A percentile compares a stretch with the other conserved stretches of the same genome.
Conservation (phyloP, 2,888 invertebrate genomes). For the Thera britannica region DNA sequence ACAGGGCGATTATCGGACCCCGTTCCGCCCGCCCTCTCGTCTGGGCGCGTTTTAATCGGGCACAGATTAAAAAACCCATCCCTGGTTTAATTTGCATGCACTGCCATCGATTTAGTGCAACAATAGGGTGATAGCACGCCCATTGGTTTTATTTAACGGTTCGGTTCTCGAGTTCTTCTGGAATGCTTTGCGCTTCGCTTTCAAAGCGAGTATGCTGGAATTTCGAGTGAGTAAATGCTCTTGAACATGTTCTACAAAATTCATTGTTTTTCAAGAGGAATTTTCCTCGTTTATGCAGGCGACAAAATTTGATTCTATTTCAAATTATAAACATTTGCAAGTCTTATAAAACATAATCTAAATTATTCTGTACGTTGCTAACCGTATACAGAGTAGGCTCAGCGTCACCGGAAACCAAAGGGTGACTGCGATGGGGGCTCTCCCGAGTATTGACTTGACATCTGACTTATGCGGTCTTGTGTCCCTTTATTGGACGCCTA, state of each 20-base stretch:
- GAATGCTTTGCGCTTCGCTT: conserved; percentile 43
- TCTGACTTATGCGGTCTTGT: conserved; percentile 44
- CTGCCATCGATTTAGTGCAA: conserved; percentile 57
- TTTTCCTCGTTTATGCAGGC: neutral
- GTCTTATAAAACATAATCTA: neutral
- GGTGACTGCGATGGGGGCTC: conserved; percentile 28
- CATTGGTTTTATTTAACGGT: conserved; percentile 32
- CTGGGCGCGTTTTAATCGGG: conserved; percentile 52
- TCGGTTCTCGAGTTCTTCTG: conserved; percentile 25
- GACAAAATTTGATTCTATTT: neutral
- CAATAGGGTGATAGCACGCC: conserved; percentile 48
- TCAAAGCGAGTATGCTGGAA: conserved; percentile 13
- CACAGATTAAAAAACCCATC: conserved; percentile 52
- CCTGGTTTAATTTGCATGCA: conserved; percentile 63
- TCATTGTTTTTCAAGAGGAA: conserved; percentile 2
- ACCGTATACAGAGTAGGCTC: conserved; percentile 10
- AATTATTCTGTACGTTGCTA: conserved; percentile 5
- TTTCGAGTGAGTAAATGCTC: conserved; percentile 14
- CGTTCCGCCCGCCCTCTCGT: conserved; percentile 46
- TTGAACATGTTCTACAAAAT: conserved; percentile 4
- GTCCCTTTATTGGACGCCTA: conserved; percentile 38
- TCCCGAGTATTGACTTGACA: conserved; percentile 42
- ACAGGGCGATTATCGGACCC: conserved; percentile 55
- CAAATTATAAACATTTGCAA: neutral
- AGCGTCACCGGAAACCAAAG: conserved; percentile 27